Percentiles rank a stretch among this genome's conserved stretches.
Conservation (phyloP, 37 sponge, comb jelly and placozoan species). For the Axinella damicornis region DNA sequence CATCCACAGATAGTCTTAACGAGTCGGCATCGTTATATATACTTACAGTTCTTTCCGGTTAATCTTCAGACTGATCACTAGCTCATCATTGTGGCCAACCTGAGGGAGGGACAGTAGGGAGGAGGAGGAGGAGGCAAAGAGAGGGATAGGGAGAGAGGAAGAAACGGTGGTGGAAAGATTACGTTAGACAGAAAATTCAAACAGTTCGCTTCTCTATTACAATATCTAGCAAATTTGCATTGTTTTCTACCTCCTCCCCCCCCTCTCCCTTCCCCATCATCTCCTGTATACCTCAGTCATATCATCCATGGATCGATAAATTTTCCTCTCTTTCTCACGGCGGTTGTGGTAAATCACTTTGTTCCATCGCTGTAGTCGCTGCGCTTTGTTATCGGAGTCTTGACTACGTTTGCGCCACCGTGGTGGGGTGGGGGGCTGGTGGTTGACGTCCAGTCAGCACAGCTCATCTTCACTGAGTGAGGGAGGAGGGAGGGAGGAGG, state of each 20-base stretch:
- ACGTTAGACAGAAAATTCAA: not conserved
- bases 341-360: no score
- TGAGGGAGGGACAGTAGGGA: not conserved
- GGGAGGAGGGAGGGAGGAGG: not conserved
- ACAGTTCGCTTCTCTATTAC: not conserved
- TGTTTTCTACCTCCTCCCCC: no score
- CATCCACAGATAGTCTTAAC: no score
- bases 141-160: not conserved
- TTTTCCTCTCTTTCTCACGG: not conserved
- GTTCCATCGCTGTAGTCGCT: no score
- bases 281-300: not conserved
- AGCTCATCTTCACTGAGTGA: not conserved
- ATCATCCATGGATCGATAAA: conserved; percentile 7
- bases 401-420: no score
- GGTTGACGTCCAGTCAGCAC: not conserved
- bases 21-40: no score
- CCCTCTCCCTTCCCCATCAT: no score
- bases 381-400: no score
- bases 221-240: not conserved
- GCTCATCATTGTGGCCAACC: no score
- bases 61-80: no score
- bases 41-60: no score
- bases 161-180: not conserved
- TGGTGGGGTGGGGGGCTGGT: not conserved
- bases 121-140: not conserved